Conservation (phyloP, 2,888 invertebrate genomes). For the Eupithecia centaureata region DNA sequence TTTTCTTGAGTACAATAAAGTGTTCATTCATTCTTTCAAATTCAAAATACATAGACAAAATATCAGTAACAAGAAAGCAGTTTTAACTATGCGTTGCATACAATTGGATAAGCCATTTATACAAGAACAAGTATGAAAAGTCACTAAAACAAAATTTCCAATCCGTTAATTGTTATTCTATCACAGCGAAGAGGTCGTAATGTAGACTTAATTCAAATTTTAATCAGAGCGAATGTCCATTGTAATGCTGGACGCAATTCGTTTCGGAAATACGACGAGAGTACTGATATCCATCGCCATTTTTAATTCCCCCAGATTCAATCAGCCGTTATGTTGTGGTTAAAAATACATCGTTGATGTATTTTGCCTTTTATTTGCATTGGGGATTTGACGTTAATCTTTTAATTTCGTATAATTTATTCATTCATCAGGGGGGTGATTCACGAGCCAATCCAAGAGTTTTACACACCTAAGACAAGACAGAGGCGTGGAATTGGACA, state of each 20-base stretch:
- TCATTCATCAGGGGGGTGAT: no score
- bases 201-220: slow-evolving; percentile 34
- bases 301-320: slow-evolving; percentile 54
- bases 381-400: not conserved
- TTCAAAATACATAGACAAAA: no score
- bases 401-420: not conserved
- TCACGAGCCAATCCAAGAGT: no score
- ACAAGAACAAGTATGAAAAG: no score
- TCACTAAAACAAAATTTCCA: not conserved
- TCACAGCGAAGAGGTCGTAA: slow-evolving; percentile 10
- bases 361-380: slow-evolving; percentile 30
- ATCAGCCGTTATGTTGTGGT: slow-evolving; percentile 50
- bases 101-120: no score
- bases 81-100: no score
- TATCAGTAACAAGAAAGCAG: no score
- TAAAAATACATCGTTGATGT: slow-evolving; percentile 47
- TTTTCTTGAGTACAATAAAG: no score
- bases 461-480: no score
- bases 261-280: slow-evolving; percentile 37
- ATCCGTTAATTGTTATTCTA: not conserved
- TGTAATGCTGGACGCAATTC: slow-evolving; percentile 38
- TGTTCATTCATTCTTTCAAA: no score
- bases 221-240: slow-evolving; percentile 37
- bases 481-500: no score
- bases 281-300: slow-evolving; percentile 42